A percentile compares a stretch with the other conserved stretches of the same genome.
Evolutionary conservation across 2,888 invertebrate species (phyloP).

Genomic region (Brachyptera risi): DNA sequence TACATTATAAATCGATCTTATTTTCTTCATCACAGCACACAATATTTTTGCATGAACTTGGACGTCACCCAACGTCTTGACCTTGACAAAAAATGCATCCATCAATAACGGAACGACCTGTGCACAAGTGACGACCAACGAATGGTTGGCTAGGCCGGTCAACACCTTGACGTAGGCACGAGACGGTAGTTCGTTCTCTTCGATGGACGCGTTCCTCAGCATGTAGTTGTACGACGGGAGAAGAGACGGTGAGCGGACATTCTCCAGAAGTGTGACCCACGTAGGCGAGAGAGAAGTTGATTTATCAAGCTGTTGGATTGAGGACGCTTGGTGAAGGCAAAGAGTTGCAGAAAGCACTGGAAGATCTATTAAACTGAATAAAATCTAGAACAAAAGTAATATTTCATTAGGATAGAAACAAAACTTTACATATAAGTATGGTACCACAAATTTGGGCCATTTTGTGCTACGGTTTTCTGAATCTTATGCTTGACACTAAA

Average conservation of each 20-base stretch:
- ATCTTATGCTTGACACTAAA: too few species aligned
- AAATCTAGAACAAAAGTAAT: slow-evolving; percentile 22
- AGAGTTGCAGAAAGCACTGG: slow-evolving; percentile 31
- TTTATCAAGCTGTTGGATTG: slow-evolving; percentile 17
- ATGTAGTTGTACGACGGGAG: slow-evolving; percentile 26
- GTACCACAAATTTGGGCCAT: too few species aligned
- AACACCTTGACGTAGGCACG: slow-evolving; percentile 25
- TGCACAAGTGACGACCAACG: slow-evolving; percentile 27
- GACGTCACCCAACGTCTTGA: slow-evolving; percentile 18
- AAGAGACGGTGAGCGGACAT: slow-evolving; percentile 16
- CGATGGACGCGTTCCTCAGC: slow-evolving; percentile 24
- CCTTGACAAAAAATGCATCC: slow-evolving; percentile 25
- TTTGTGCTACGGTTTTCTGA: too few species aligned
- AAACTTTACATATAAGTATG: too few species aligned
- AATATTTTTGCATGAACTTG: slow-evolving; percentile 21
- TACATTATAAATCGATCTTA: slow-evolving; percentile 24
- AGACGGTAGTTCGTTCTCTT: slow-evolving; percentile 4
- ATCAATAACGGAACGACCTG: slow-evolving; percentile 28
- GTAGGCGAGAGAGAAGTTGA: slow-evolving; percentile 8
- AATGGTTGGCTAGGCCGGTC: slow-evolving; percentile 23
- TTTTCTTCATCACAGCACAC: slow-evolving; percentile 23
- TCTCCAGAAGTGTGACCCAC: slow-evolving; percentile 26
- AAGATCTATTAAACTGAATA: slow-evolving; percentile 29
- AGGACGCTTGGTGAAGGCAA: slow-evolving; percentile 30
- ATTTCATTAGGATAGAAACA: too few species aligned